phyloP scores from a whole-genome alignment of 2,797 vertebrate species.

The Cheracebus regulus region DNA sequence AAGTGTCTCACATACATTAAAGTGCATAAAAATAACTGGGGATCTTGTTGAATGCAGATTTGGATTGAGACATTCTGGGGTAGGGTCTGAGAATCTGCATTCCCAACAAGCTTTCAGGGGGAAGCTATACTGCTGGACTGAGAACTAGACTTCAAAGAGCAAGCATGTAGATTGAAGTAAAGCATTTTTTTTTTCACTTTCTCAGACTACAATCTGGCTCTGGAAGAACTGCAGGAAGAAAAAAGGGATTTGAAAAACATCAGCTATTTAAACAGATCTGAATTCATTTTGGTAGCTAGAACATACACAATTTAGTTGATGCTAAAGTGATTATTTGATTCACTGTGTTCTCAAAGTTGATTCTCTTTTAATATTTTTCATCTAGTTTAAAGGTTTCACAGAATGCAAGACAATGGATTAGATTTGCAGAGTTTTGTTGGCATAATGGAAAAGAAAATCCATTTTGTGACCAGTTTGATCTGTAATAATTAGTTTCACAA shows the following conservation, averaged over 20 bases:
- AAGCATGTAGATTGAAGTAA: background rate
- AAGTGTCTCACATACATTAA: background rate
- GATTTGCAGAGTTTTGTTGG: constrained; percentile 37
- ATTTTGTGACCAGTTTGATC: constrained; percentile 62
- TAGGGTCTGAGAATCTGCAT: background rate
- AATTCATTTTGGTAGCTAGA: constrained; percentile 5
- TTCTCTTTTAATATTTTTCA: constrained; percentile 41
- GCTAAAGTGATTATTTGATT: constrained; percentile 56
- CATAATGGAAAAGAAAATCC: constrained; percentile 67
- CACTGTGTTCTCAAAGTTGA: background rate
- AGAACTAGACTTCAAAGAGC: background rate
- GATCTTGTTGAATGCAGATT: background rate
- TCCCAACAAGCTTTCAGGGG: background rate
- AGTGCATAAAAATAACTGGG: background rate
- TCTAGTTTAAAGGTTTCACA: constrained; percentile 14
- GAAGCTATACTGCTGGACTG: background rate
- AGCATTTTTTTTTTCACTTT: background rate
- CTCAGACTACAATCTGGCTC: background rate
- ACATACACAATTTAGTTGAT: background rate
- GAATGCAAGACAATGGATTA: constrained; percentile 51
- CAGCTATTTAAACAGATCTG: background rate
- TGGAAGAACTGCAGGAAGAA: background rate
- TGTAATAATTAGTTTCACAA: constrained; percentile 67
- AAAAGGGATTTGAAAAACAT: background rate
- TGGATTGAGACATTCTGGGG: background rate